Evolutionary conservation across 2,113 vertebrate species (phyloP).

Genomic region (Emydocephalus ijimae): DNA sequence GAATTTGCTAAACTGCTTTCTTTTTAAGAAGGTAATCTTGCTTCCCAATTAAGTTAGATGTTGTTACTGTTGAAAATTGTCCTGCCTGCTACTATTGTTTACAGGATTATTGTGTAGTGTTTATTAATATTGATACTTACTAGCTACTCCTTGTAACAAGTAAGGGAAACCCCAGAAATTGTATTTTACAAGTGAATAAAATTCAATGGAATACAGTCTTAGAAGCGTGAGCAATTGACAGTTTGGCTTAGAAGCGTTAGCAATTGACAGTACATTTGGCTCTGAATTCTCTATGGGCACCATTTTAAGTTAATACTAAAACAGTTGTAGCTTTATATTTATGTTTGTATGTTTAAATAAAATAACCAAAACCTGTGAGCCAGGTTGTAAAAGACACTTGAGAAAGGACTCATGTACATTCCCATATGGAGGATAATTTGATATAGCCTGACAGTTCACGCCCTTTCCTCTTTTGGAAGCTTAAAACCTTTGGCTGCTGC

Average conservation of each 20-base stretch:
- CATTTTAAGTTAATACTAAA: background rate
- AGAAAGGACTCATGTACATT: background rate
- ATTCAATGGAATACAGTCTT: background rate
- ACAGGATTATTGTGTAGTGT: background rate
- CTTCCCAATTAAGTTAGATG: background rate
- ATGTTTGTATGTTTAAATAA: background rate
- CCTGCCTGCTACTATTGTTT: background rate
- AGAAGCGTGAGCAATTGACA: background rate
- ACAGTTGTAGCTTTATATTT: conserved; percentile 2
- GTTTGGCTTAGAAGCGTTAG: background rate
- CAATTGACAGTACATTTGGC: background rate
- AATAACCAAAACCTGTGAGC: background rate
- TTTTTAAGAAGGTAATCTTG: background rate
- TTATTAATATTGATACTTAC: background rate
- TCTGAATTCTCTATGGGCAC: background rate
- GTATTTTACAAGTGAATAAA: background rate
- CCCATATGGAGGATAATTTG: background rate
- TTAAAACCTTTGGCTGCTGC: background rate
- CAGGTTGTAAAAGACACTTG: background rate
- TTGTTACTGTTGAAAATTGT: background rate
- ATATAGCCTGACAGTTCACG: background rate
- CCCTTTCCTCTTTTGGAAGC: conserved; percentile 22
- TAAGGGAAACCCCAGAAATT: background rate
- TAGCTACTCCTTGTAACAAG: background rate
- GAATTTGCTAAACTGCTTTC: background rate